Base-by-base conservation (phyloP, 2,797 vertebrate species). In the Propithecus perrieri region DNA sequence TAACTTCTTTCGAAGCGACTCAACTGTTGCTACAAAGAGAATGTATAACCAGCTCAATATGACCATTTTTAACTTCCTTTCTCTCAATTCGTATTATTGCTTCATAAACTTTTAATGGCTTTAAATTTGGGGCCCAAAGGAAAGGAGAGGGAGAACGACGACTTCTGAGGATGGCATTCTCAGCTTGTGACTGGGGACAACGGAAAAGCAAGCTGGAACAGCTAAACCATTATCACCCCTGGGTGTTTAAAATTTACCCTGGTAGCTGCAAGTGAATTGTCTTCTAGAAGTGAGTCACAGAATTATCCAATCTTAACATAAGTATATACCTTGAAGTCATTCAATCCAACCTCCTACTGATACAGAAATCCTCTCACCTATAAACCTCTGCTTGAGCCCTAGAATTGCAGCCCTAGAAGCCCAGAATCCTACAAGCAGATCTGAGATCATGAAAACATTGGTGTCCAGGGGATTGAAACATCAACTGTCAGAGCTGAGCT, bases 21-120 rank as follows among this genome's bases (percentile, higher is more conserved):
- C 95, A 85, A 76, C 38, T 87, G 71, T 94, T 71, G 5, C 98
- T 98, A 95, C 13, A 94, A 96, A 97, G 85, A 92, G 35, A 96
- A 90, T 63, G 87, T 50, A 80, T 53, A 86, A 65, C 26, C 63
- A 79, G 30, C 57, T 96, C 83, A 75, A 48, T 71, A 46, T 2
- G 50, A 63, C 8, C 20, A 28, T 30, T n/a, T n/a, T 35, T 15
- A 61, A 38, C 0, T 76, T n/a, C 53, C 30, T 50, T 80, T 30
- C 20, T n/a, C 8, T 84, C 48, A 11, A 30, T 53, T 86, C 1
- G 86, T 81, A 55, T 93, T 35, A 38, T 8, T 61, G 50, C 43
- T 69, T 74, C 17, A 80, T 43, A 85, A 95, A 63, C 71, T 55
- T 93, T 48, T 55, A 67, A 85, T 9, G 26, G 20, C 65, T 96